A percentile compares a stretch with the other conserved stretches of the same genome.
phyloP scores from a whole-genome alignment of 2,113 vertebrate genomes.

The Brachypteracias leptosomus region DNA sequence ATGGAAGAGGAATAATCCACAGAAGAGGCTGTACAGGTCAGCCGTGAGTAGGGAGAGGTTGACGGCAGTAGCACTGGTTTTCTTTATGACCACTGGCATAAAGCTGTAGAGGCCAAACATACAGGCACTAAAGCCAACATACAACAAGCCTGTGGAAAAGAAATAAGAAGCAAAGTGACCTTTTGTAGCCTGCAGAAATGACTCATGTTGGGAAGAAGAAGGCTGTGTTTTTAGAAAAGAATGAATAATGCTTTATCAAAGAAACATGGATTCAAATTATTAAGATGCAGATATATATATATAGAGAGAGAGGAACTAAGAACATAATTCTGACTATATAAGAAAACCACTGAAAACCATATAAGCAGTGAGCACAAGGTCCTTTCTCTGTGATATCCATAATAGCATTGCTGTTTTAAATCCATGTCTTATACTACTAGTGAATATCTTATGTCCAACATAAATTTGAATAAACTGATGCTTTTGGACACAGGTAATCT shows the following conservation, averaged over 20 bases:
- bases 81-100: constrained; percentile 93
- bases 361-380: background rate
- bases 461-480: background rate
- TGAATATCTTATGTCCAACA: background rate
- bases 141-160: constrained; percentile 84
- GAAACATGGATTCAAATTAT: background rate
- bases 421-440: background rate
- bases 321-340: background rate
- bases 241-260: background rate
- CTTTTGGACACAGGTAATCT: background rate
- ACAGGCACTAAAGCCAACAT: constrained; percentile 90
- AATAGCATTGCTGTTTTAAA: background rate
- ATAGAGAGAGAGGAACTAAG: accelerated
- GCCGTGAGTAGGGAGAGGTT: constrained; percentile 93
- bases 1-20: constrained; percentile 92
- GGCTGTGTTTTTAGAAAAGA: background rate
- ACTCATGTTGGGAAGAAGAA: background rate
- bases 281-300: background rate
- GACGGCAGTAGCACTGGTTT: constrained; percentile 90
- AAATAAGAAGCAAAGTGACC: background rate
- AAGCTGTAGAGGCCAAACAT: constrained; percentile 97
- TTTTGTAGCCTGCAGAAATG: background rate
- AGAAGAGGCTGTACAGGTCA: constrained; percentile 93
- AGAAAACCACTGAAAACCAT: background rate
- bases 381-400: background rate